These are phyloP conservation scores for Synergus laeviventris DNA, from an alignment of 2,888 invertebrate species.

Conservation along the genomic window DNA sequence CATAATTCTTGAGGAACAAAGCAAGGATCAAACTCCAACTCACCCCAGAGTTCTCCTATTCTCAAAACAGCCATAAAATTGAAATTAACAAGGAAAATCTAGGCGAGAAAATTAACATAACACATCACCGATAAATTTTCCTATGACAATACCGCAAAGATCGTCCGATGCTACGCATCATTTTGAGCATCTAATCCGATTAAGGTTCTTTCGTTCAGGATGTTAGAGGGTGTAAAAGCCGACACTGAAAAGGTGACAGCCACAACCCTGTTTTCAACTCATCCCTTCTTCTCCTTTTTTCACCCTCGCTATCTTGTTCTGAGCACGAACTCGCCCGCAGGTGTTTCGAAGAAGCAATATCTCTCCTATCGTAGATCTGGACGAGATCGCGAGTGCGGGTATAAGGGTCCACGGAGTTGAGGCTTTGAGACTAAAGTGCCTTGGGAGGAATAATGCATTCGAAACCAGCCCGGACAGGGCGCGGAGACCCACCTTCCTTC, in stretches of 20 bases:
- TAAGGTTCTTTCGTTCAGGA: conserved; percentile 43
- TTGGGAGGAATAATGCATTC: conserved; percentile 56
- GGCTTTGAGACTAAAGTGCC: conserved; percentile 39
- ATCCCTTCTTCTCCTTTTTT: conserved; percentile 47
- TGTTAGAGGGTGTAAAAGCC: conserved; percentile 49
- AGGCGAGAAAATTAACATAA: background rate
- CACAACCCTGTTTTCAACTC: conserved; percentile 51
- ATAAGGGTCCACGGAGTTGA: background rate
- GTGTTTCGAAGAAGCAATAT: conserved; percentile 54
- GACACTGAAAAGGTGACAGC: conserved; percentile 55
- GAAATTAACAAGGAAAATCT: background rate
- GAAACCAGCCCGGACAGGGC: conserved; percentile 46
- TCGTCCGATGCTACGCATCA: conserved; percentile 9
- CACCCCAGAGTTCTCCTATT: background rate
- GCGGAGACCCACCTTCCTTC: conserved; percentile 28
- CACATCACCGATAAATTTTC: conserved; percentile 13
- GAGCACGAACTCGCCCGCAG: conserved; percentile 51
- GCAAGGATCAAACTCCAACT: background rate
- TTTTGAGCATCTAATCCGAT: conserved; percentile 46
- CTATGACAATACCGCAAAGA: background rate
- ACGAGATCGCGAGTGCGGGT: conserved; percentile 43
- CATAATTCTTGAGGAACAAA: background rate
- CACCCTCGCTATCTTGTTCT: conserved; percentile 45
- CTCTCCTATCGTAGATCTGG: conserved; percentile 57
- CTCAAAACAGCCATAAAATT: background rate